Percentiles rank a stretch among this genome's conserved stretches.
Evolutionary conservation across 2,113 vertebrate genomes (phyloP).

Genomic region (Lophura nycthemera): DNA sequence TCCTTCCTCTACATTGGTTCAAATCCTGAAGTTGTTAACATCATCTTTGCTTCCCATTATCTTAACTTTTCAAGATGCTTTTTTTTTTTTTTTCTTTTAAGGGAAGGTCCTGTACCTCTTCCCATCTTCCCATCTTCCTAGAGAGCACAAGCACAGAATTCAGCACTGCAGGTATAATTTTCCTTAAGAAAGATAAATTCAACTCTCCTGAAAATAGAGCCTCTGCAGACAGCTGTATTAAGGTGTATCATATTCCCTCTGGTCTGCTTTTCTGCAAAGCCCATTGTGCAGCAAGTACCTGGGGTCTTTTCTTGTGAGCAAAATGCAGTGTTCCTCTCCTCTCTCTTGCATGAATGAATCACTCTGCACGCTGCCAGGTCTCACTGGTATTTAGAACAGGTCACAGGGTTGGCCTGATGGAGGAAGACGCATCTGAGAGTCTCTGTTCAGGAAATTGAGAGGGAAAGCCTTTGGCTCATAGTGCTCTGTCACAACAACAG

Average conservation of each 20-base stretch:
- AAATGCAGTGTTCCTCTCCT: background rate
- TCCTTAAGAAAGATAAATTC: background rate
- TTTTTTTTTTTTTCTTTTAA: background rate
- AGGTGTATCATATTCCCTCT: background rate
- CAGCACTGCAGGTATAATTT: background rate
- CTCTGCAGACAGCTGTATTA: accelerated
- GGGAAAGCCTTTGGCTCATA: background rate
- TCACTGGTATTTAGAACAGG: background rate
- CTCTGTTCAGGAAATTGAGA: background rate
- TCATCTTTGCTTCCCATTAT: background rate
- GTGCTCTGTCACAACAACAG: background rate
- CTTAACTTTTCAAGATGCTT: background rate
- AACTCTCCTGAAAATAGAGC: background rate
- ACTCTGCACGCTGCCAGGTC: background rate
- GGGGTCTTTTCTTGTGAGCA: background rate
- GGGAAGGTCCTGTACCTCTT: background rate
- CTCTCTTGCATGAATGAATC: accelerated
- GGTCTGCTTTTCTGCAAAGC: accelerated
- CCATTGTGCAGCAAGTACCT: accelerated
- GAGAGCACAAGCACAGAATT: background rate
- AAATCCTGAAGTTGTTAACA: background rate
- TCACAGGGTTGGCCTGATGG: accelerated
- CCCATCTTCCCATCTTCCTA: accelerated
- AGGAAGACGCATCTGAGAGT: background rate
- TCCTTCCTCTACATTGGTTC: background rate